Conservation (phyloP, 2,888 invertebrate genomes). For the Ochlodes sylvanus region DNA sequence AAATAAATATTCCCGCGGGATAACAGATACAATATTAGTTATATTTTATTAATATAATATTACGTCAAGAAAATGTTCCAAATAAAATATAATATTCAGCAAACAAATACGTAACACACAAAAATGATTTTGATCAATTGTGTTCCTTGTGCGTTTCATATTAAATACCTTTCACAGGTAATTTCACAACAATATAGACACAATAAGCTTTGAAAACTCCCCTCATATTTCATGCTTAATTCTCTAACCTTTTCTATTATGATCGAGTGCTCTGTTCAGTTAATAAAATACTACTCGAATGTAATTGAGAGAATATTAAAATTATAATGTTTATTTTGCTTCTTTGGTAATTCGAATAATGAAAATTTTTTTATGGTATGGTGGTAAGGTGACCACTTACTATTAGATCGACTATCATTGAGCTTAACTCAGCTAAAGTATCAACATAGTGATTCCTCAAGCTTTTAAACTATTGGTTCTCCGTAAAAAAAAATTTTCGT, state of each 20-base stretch:
- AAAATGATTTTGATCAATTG: conserved; percentile 13
- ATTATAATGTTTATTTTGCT: conserved; percentile 51
- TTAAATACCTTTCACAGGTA: conserved; percentile 1
- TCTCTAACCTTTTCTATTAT: conserved; percentile 54
- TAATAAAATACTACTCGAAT: conserved; percentile 68
- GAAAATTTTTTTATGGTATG: not conserved
- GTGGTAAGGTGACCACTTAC: too few species aligned
- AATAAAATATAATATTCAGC: too few species aligned
- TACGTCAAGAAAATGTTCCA: too few species aligned
- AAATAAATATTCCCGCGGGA: too few species aligned
- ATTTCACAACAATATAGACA: conserved; percentile 18
- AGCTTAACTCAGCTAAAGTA: too few species aligned
- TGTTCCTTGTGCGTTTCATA: not conserved
- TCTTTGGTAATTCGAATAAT: not conserved
- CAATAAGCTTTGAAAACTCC: conserved; percentile 29
- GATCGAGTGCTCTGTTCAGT: conserved; percentile 67
- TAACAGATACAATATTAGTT: too few species aligned
- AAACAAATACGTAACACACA: not conserved
- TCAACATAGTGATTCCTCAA: too few species aligned
- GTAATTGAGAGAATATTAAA: conserved; percentile 74
- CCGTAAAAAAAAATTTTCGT: too few species aligned
- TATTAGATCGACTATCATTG: too few species aligned
- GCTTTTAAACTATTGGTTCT: too few species aligned
- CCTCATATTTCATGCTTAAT: conserved; percentile 5
- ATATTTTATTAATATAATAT: too few species aligned